Evolutionary conservation across 2,113 vertebrate species (phyloP).

Genomic region (Rhinopithecus roxellana): DNA sequence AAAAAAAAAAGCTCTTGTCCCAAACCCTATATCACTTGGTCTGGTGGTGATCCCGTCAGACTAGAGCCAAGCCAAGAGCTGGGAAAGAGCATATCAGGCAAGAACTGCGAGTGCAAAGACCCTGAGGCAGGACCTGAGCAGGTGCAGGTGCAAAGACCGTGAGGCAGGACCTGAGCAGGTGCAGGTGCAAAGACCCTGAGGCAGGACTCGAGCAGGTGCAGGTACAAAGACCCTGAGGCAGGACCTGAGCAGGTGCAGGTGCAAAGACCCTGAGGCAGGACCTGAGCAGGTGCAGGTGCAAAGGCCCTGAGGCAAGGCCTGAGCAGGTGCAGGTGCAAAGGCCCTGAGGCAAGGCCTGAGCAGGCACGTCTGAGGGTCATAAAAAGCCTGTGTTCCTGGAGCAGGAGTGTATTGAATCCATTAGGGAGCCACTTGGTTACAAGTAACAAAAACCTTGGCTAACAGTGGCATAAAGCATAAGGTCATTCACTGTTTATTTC

Average conservation of each 20-base stretch:
- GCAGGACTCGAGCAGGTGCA: too few species aligned
- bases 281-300: too few species aligned
- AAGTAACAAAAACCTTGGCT: neutral
- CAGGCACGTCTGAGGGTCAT: neutral
- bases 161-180: too few species aligned
- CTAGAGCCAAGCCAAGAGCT: neutral
- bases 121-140: neutral
- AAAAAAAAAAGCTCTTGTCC: neutral
- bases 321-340: too few species aligned
- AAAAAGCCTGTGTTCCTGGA: neutral
- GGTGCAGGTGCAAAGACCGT: too few species aligned
- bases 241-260: too few species aligned
- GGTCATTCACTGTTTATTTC: neutral
- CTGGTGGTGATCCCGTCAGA: neutral
- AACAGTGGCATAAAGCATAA: neutral
- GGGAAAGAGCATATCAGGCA: too few species aligned
- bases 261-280: too few species aligned
- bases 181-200: too few species aligned
- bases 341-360: too few species aligned
- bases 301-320: too few species aligned
- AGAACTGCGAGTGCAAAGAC: neutral
- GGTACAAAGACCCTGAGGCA: too few species aligned
- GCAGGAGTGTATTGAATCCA: fast-evolving
- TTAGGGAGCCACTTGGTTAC: neutral
- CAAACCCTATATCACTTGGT: neutral